Percentiles rank a stretch among this genome's conserved stretches.
Evolutionary conservation across 2,113 vertebrate species (phyloP).

Genomic region (Xyrauchen texanus): DNA sequence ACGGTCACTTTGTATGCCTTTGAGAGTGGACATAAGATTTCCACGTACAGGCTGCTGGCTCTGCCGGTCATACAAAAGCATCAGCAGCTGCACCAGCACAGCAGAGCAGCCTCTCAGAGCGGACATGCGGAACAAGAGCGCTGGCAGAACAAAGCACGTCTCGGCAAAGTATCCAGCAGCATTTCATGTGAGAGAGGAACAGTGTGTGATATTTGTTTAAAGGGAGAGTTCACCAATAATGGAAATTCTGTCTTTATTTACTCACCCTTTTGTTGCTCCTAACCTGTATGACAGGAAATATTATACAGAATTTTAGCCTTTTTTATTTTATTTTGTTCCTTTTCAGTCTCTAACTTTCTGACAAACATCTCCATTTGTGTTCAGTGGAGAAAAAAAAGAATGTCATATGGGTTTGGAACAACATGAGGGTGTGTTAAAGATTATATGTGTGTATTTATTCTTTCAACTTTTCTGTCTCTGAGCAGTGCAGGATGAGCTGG

Average conservation of each 20-base stretch:
- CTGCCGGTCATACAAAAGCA: constrained; percentile 56
- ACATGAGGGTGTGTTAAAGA: too few species aligned
- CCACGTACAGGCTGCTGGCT: constrained; percentile 78
- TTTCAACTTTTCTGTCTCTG: not conserved
- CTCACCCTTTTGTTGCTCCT: too few species aligned
- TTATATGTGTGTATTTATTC: constrained; percentile 1
- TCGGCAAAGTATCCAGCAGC: not conserved
- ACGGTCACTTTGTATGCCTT: constrained; percentile 80
- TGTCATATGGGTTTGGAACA: too few species aligned
- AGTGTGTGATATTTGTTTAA: not conserved
- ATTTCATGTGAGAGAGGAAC: constrained; percentile 6
- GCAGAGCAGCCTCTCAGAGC: constrained; percentile 54
- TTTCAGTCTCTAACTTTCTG: too few species aligned
- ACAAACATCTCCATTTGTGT: too few species aligned
- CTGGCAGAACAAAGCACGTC: not conserved
- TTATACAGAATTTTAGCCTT: not conserved
- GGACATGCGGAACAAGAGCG: constrained; percentile 46
- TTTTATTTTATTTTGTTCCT: not conserved
- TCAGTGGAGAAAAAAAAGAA: too few species aligned
- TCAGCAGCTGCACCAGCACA: constrained; percentile 43
- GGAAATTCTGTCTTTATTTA: too few species aligned
- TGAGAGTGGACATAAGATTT: constrained; percentile 76
- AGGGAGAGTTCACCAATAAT: too few species aligned
- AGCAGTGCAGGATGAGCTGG: constrained; percentile 51
- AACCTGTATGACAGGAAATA: too few species aligned